Conservation (phyloP, 1,140 invertebrate species). For the Conus betulinus region DNA sequence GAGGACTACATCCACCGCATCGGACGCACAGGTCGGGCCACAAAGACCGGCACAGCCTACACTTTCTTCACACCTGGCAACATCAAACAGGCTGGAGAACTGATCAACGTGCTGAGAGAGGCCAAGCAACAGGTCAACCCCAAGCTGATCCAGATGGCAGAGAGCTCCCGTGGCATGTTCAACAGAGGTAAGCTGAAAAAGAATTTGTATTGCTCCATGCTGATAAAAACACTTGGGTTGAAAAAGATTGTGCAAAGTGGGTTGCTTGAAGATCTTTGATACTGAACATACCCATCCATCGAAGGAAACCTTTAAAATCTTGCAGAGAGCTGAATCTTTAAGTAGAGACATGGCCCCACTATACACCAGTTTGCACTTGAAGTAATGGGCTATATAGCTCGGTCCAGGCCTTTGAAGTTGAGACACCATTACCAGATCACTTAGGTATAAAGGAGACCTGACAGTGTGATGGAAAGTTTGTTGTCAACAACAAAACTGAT, state of each 20-base stretch:
- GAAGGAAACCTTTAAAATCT: not conserved
- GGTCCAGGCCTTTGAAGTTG: too few relatives aligned
- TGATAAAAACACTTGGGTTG: not conserved
- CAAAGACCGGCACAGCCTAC: constrained; percentile 96
- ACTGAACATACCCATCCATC: not conserved
- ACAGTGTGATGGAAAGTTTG: too few relatives aligned
- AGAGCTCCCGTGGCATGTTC: constrained; percentile 37
- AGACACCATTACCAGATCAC: too few relatives aligned
- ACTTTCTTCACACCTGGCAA: constrained; percentile 97
- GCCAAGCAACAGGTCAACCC: constrained; percentile 92
- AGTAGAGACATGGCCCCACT: too few relatives aligned
- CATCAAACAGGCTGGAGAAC: constrained; percentile 91
- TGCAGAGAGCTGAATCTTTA: too few relatives aligned
- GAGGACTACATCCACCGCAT: constrained; percentile 99
- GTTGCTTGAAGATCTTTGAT: not conserved
- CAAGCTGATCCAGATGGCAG: constrained; percentile 70
- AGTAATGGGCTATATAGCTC: too few relatives aligned
- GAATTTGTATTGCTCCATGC: not conserved
- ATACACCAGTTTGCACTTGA: too few relatives aligned
- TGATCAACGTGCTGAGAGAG: constrained; percentile 93
- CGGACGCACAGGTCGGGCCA: constrained; percentile 94
- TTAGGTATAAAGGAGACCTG: too few relatives aligned
- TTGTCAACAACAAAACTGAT: too few relatives aligned
- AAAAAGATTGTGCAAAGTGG: too few relatives aligned
- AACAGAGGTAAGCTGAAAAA: constrained; percentile 9